Conservation (phyloP, 2,797 vertebrate species). For the Chelidonichthys spinosus region DNA sequence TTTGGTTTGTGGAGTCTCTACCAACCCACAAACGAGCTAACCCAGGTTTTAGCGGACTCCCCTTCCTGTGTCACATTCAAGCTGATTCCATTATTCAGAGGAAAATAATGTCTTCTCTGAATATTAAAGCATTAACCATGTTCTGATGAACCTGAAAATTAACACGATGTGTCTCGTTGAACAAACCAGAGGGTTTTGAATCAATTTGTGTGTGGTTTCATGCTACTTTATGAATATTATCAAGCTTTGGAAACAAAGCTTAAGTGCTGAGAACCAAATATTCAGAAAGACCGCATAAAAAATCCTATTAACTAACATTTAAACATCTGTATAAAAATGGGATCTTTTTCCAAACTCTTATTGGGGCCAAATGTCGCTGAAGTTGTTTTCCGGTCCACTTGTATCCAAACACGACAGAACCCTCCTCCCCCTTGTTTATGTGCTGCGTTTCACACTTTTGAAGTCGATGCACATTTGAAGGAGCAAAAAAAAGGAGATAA, state of each 20-base stretch:
- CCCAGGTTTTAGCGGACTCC: too few relatives aligned
- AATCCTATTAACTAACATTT: neutral
- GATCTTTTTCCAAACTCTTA: neutral
- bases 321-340: neutral
- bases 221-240: neutral
- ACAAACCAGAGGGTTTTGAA: neutral
- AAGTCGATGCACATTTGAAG: conserved; percentile 61
- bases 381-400: conserved; percentile 48
- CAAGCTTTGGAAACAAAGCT: neutral
- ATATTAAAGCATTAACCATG: neutral
- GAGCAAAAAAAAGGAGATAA: conserved; percentile 44
- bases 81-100: too few relatives aligned
- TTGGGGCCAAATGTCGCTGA: neutral
- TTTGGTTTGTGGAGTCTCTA: too few relatives aligned
- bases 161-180: neutral
- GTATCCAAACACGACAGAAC: conserved; percentile 31
- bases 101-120: neutral
- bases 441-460: conserved; percentile 56
- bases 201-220: conserved; percentile 3
- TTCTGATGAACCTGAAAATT: neutral
- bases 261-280: conserved; percentile 1
- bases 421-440: conserved; percentile 47
- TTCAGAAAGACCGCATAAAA: neutral
- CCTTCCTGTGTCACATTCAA: too few relatives aligned
- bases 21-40: too few relatives aligned